A percentile compares a stretch with the other conserved stretches of the same genome.
These are phyloP conservation scores for Athene cunicularia DNA, from an alignment of 2,113 vertebrate genomes.

Conservation along the genomic window DNA sequence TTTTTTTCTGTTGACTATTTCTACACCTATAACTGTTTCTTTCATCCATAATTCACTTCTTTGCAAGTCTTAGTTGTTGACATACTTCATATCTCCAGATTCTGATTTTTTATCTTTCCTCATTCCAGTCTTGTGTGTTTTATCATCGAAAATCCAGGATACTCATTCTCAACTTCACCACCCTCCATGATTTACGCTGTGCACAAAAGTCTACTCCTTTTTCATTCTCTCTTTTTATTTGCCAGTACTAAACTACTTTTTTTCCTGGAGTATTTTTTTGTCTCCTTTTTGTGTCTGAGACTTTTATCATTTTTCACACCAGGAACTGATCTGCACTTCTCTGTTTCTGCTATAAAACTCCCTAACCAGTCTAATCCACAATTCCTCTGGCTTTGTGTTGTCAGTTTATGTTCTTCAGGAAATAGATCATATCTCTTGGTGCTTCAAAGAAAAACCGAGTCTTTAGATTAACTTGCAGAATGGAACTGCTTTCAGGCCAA, in stretches of 20 bases:
- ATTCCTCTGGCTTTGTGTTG: not conserved
- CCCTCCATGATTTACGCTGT: not conserved
- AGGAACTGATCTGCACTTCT: not conserved
- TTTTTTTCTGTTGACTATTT: not conserved
- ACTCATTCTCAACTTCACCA: not conserved
- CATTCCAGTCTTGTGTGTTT: not conserved
- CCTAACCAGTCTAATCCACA: not conserved
- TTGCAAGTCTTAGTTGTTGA: not conserved
- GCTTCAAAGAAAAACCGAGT: not conserved
- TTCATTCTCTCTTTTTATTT: not conserved
- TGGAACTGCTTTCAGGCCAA: not conserved
- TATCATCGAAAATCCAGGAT: not conserved
- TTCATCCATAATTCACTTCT: not conserved
- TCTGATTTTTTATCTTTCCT: not conserved
- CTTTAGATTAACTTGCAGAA: not conserved
- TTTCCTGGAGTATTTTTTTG: not conserved
- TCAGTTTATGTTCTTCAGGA: not conserved
- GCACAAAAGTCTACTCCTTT: not conserved
- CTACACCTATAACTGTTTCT: not conserved
- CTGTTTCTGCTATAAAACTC: not conserved
- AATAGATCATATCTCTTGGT: not conserved
- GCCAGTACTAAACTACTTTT: not conserved
- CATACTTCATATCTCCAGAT: not conserved
- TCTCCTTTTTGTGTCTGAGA: not conserved
- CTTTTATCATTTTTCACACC: not conserved